Evolutionary conservation across 2,797 vertebrate genomes (phyloP).

Genomic region (Squalus acanthias): DNA sequence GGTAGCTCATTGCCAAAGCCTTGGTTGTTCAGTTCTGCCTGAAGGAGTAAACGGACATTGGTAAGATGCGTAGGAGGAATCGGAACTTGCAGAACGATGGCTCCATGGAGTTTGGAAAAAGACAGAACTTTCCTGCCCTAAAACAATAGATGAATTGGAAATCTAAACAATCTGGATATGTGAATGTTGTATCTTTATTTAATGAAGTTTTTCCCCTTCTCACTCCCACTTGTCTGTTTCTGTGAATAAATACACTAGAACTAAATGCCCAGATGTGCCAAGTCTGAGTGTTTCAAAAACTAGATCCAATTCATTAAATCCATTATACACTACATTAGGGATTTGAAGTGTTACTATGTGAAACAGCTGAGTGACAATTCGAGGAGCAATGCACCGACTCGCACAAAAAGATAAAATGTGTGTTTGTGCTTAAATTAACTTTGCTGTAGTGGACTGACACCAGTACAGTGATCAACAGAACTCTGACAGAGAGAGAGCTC

Average conservation of each 20-base stretch:
- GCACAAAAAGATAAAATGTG: neutral
- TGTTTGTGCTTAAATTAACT: neutral
- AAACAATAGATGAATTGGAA: neutral
- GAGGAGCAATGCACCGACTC: neutral
- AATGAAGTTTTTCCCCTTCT: neutral
- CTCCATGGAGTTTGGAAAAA: neutral
- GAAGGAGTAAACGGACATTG: neutral
- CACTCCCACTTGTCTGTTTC: neutral
- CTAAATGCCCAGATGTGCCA: neutral
- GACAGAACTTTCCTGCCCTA: neutral
- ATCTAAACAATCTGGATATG: neutral
- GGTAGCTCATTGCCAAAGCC: constrained; percentile 83
- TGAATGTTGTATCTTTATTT: neutral
- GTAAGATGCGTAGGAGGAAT: neutral
- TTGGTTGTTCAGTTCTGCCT: constrained; percentile 73
- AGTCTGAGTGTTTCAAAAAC: neutral
- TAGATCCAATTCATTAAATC: neutral
- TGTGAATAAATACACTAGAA: neutral
- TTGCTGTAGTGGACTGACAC: neutral
- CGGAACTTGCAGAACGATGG: neutral
- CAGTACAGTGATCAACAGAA: neutral
- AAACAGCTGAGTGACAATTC: neutral
- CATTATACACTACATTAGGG: neutral
- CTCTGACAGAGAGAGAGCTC: no score
- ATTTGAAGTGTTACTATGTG: neutral